These are phyloP conservation scores for Rhinoptilus africanus DNA, from an alignment of 2,113 vertebrate genomes.

Conservation along the genomic window DNA sequence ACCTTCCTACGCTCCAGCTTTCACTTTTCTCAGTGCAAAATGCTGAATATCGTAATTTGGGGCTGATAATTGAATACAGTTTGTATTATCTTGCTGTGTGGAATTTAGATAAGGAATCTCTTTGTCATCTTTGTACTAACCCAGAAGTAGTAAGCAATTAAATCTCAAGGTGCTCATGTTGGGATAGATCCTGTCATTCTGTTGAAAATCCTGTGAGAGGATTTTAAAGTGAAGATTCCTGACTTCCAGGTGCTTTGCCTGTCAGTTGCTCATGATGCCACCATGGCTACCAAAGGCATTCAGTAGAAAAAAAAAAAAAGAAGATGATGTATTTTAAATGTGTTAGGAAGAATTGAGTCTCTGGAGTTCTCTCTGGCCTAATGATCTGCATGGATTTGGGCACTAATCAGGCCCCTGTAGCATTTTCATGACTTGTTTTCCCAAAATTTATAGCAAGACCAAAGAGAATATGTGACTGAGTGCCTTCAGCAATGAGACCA, in stretches of 20 bases:
- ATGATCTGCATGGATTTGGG: background rate
- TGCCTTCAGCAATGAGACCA: background rate
- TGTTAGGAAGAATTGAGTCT: background rate
- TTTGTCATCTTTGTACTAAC: background rate
- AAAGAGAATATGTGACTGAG: background rate
- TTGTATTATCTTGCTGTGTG: background rate
- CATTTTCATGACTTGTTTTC: background rate
- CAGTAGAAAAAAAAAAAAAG: background rate
- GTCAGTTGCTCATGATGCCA: background rate
- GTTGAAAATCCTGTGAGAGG: background rate
- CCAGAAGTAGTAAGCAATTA: background rate
- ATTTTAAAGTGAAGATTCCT: background rate
- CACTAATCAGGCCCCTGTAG: background rate
- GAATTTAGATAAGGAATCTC: background rate
- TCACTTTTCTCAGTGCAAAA: background rate
- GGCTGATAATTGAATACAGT: background rate
- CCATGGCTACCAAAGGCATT: background rate
- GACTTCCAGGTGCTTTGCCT: background rate
- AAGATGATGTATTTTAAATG: background rate
- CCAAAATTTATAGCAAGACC: background rate
- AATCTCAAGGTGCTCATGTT: background rate
- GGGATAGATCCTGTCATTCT: background rate
- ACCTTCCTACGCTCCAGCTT: constrained; percentile 15
- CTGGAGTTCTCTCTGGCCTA: background rate
- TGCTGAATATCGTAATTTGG: background rate